A percentile compares a stretch with the other conserved stretches of the same genome.
Evolutionary conservation across 2,797 vertebrate species (phyloP).

Genomic region (Poecilia picta): DNA sequence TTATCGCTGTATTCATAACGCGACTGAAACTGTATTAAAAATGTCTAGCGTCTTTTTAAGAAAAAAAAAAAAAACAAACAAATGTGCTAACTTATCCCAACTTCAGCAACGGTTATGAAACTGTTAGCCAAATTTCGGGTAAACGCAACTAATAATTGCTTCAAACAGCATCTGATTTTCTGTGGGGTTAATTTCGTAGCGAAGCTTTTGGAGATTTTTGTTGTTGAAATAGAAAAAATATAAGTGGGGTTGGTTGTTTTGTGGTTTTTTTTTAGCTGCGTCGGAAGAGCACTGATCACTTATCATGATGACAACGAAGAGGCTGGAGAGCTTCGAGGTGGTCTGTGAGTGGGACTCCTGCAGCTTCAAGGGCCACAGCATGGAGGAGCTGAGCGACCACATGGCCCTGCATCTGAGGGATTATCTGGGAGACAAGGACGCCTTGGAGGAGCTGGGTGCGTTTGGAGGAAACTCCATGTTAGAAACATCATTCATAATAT

Average conservation of each 20-base stretch:
- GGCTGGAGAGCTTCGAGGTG: slow-evolving; percentile 68
- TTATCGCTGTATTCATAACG: background rate
- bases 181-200: background rate
- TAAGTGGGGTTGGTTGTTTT: background rate
- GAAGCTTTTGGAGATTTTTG: no score
- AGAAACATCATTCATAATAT: no score
- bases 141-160: background rate
- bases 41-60: background rate
- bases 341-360: slow-evolving; percentile 77
- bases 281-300: background rate
- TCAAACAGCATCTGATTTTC: background rate
- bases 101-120: background rate
- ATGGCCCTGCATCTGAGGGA: slow-evolving; percentile 75
- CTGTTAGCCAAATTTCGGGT: background rate
- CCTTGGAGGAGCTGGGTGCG: slow-evolving; percentile 84
- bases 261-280: background rate
- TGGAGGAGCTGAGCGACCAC: slow-evolving; percentile 80
- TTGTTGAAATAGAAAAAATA: background rate
- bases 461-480: background rate
- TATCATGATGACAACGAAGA: slow-evolving; percentile 75
- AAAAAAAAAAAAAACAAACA: background rate
- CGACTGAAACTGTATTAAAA: background rate
- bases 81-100: background rate
- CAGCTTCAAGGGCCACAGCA: slow-evolving; percentile 69
- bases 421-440: slow-evolving; percentile 78